Percentiles rank a stretch among this genome's conserved stretches.
Conservation (phyloP, 2,797 vertebrate species). For the Ctenosaura bakeri region DNA sequence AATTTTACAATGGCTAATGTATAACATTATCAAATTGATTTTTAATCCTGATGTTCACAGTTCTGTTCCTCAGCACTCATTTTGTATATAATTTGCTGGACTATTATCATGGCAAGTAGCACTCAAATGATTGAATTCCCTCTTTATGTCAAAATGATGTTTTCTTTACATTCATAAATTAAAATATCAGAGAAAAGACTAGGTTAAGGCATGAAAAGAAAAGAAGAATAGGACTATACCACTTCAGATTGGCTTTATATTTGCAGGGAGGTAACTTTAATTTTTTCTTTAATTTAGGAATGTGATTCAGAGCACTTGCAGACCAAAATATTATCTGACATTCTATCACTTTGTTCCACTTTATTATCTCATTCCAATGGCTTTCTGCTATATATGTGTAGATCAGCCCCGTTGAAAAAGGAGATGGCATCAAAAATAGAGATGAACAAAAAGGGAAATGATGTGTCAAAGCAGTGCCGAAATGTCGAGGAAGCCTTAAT, state of each 20-base stretch:
- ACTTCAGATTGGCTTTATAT: neutral
- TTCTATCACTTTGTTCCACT: neutral
- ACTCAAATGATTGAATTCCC: neutral
- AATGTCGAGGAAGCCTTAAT: too few species aligned
- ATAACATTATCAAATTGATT: too few species aligned
- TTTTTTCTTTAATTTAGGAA: neutral
- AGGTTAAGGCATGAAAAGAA: neutral
- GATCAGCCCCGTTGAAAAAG: neutral
- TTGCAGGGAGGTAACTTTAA: neutral
- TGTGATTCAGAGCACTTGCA: neutral
- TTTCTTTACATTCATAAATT: neutral
- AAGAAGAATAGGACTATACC: neutral
- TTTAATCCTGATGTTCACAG: too few species aligned
- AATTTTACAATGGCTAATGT: too few species aligned
- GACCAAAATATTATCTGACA: neutral
- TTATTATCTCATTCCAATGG: neutral
- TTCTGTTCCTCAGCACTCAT: neutral
- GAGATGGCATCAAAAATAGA: neutral
- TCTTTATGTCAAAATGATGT: neutral
- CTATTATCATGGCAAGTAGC: neutral
- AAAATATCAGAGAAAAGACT: neutral
- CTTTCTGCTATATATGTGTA: neutral
- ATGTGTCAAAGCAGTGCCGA: neutral
- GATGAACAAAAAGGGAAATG: neutral
- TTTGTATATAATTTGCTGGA: neutral